phyloP scores from a whole-genome alignment of 2,113 vertebrate species.

The Azemiops feae region DNA sequence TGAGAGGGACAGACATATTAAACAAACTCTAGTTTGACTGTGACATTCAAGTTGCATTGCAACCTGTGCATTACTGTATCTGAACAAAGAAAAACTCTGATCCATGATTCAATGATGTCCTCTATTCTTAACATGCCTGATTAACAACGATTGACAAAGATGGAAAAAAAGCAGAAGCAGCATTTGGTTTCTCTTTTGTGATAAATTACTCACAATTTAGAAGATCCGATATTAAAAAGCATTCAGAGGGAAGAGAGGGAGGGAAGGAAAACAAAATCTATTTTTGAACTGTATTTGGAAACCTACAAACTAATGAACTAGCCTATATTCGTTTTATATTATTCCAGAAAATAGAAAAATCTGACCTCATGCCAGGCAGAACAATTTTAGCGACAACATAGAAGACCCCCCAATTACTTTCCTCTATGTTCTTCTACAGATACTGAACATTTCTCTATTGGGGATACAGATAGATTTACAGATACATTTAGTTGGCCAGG shows the following conservation, averaged over 20 bases:
- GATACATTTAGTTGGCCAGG: background rate
- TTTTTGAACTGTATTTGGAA: background rate
- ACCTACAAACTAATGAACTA: background rate
- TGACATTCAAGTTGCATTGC: background rate
- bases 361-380: background rate
- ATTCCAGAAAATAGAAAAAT: background rate
- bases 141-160: background rate
- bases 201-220: background rate
- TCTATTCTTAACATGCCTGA: background rate
- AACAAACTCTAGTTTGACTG: background rate
- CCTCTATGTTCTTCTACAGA: background rate
- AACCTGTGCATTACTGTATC: background rate
- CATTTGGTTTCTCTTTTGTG: background rate
- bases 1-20: background rate
- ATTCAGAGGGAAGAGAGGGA: background rate
- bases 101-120: no score
- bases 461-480: background rate
- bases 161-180: background rate
- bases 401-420: background rate
- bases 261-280: background rate
- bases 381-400: background rate
- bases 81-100: background rate
- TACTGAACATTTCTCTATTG: background rate
- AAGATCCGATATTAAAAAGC: background rate
- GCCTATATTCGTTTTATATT: background rate